Percentiles rank a stretch among this genome's conserved stretches.
Conservation (phyloP, 2,797 vertebrate genomes). For the Gastrophryne carolinensis region DNA sequence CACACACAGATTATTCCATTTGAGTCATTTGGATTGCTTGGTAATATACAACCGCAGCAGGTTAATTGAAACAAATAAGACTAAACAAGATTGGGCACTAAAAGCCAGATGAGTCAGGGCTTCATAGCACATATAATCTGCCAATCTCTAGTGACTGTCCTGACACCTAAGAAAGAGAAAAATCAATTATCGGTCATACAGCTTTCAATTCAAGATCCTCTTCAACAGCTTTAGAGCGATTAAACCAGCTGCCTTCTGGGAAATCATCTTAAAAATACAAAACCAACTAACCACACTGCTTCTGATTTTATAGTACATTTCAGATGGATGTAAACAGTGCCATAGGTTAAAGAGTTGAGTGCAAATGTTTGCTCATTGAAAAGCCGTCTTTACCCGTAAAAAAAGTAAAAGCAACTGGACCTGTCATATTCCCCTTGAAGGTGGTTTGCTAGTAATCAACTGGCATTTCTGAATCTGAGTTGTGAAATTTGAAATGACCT, state of each 20-base stretch:
- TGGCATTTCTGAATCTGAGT: too few species aligned
- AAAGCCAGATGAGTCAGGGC: conserved; percentile 13
- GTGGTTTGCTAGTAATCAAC: too few species aligned
- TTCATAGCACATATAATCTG: neutral
- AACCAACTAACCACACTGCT: conserved; percentile 31
- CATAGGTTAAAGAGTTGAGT: too few species aligned
- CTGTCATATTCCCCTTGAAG: too few species aligned
- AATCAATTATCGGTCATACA: conserved; percentile 41
- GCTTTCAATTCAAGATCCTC: conserved; percentile 33
- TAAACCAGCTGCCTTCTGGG: conserved; percentile 15
- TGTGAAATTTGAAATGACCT: too few species aligned
- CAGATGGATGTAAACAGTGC: neutral
- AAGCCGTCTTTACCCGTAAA: too few species aligned
- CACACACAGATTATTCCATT: neutral
- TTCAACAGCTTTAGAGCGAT: conserved; percentile 12
- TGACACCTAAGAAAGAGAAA: conserved; percentile 25
- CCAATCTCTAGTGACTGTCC: conserved; percentile 22
- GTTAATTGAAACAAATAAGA: conserved; percentile 30
- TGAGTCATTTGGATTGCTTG: too few species aligned
- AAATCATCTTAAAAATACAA: conserved; percentile 8
- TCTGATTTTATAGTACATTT: neutral
- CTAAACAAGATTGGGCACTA: neutral
- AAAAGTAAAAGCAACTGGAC: too few species aligned
- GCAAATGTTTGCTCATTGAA: too few species aligned
- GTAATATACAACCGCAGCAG: neutral